Base-by-base conservation (phyloP, 1,140 invertebrate genomes). In the Polypedilum pembai region DNA sequence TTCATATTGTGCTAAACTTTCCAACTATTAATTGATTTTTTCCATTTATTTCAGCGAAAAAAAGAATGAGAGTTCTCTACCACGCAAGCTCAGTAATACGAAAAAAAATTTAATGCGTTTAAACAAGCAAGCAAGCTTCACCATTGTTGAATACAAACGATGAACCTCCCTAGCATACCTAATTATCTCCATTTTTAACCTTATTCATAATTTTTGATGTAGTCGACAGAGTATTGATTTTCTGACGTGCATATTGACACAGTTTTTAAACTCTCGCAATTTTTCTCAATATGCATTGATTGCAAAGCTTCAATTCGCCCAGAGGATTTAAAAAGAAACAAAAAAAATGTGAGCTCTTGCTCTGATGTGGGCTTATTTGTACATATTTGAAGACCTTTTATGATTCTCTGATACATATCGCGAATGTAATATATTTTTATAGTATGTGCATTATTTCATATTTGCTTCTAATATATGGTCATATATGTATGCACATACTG, bases 21-120 rank as follows among this genome's bases (percentile, higher is more conserved):
- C 45, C 45, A 56, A 56, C 45, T 12, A 56, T 56, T 56, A 56
- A 56, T 56, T 56, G 45, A 56, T 56, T 56, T 56, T 56, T 56
- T 56, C 41, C 15, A 12, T 45, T n/a, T 56, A n/a, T 56, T 56
- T 56, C 45, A 56, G n/a, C 45, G 15, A 12, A 12, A 33, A n/a
- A 4, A 56, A n/a, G 45, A 56, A 12, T 56, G 12, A 56, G 15
- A 56, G 12, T n/a, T 56, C 12, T 56, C 45, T n/a, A 56, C 45
- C 45, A 56, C 45, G 45, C 45, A 56, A 56, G n/a, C 45, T 56
- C 45, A n/a, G 45, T 1, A 12, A 15, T n/a, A 12, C 3, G 45
- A 56, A n/a, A 56, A 56, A 56, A 56, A 56, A 56, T 56, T 12
- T 56, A n/a, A n/a, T 56, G 45, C 45, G 45, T 56, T 56, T 15